Evolutionary conservation across 2,113 vertebrate genomes (phyloP).

Genomic region (Callipepla californica): DNA sequence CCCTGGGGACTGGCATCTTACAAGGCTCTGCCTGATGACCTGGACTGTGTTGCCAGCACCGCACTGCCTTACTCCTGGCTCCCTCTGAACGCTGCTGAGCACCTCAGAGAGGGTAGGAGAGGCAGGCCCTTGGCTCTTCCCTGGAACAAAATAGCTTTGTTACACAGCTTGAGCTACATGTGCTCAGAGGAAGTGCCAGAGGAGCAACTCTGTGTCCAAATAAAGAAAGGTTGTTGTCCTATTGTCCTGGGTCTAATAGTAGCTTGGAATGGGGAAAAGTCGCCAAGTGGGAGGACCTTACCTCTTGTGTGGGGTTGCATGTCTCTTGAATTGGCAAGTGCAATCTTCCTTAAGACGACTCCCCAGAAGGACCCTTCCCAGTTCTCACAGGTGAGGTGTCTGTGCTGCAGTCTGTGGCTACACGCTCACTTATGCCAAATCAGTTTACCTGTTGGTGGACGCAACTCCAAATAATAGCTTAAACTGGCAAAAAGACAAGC

Average conservation of each 20-base stretch:
- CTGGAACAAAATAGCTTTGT: neutral
- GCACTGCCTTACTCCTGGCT: neutral
- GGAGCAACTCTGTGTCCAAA: neutral
- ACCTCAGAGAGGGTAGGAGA: accelerated
- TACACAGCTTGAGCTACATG: neutral
- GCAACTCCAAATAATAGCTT: neutral
- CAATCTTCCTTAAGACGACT: neutral
- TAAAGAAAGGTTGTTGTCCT: neutral
- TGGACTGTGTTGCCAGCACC: accelerated
- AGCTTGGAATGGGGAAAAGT: neutral
- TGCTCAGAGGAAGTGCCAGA: neutral
- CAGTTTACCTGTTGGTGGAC: neutral
- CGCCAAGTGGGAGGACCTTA: neutral
- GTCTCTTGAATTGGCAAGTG: neutral
- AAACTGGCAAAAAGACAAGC: neutral
- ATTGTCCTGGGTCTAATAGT: neutral
- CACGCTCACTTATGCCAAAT: neutral
- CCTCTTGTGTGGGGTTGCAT: neutral
- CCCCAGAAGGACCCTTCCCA: neutral
- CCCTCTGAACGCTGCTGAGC: neutral
- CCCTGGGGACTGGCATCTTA: neutral
- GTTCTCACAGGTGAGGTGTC: neutral
- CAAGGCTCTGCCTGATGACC: neutral
- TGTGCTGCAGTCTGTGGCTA: neutral
- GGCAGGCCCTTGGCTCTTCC: neutral